Evolutionary conservation across 1,140 invertebrate species (phyloP), one percentile per base, ranked within the genome.

Genomic region (Drosophila sp.): DNA sequence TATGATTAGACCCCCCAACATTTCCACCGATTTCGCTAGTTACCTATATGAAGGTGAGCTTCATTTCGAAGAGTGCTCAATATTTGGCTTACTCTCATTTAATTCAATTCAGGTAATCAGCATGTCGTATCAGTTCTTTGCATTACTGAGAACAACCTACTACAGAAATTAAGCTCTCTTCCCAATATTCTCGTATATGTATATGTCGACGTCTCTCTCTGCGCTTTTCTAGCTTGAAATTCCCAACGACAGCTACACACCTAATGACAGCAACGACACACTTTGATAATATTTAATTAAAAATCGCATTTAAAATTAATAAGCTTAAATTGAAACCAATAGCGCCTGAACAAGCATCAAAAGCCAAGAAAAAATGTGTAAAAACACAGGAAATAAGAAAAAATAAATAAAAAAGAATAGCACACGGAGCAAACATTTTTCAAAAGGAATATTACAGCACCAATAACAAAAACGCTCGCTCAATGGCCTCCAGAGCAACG

Each of bases 271-370:
- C 21, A 59, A 53, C 78, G 78, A 76, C 82, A 78, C 78, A 80
- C 82, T 86, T 87, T 87, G 82, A 78, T 81, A 82, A 72, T 78
- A 82, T 87, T 87, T 87, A 87, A 87, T 87, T 87, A 87, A 87
- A 87, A 89, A 79, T 87, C 82, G 78, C 83, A 87, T 89, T 87
- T 79, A 87, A 87, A 89, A 87, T 87, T 87, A 87, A 87, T 87
- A 87, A 87, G 82, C 82, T 87, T 87, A 89, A 89, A 87, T 82
- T 80, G 82, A 82, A 86, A 87, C 76, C 82, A 89, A 89, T 89
- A 79, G 75, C 82, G 83, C 78, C 83, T 58, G 78, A 74, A 61
- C 72, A 79, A 82, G 62, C 82, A 87, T 70, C 7, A 29, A 57
- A 64, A 84, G 32, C 46, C 46, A 40, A 54, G 27, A 32, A 62